Base-by-base conservation (phyloP, 2,888 invertebrate species). In the Leptothorax acervorum region DNA sequence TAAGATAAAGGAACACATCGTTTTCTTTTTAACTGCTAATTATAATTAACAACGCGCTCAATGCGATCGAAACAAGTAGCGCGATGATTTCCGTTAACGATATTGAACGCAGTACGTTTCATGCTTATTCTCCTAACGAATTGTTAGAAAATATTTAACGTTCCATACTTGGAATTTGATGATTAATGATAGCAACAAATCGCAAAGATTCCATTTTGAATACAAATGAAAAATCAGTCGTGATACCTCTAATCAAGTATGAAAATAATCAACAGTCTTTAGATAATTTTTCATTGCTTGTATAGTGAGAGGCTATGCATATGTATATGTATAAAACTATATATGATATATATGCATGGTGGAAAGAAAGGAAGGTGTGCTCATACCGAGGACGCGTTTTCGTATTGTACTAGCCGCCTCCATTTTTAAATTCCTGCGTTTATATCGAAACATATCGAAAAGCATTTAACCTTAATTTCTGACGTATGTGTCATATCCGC, bases 1-100 rank as follows among this genome's bases (percentile, higher is more conserved):
- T 89, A 86, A 68, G 83, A 87, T 84, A 85, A 89, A 89, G 79
- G 65, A 85, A 76, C 73, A 68, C 68, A 68, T 45, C 18, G 6
- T 65, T 63, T 51, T 68, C 39, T 45, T 48, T 60, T 71, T 62
- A 81, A 76, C 39, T 28, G 39, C 60, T 73, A 81, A 81, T 62
- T 68, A 42, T 42, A 55, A 78, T 35, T 78, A 76, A 78, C 42
- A 76, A 76, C 42, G 28, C 66, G 42, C 39, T 76, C 23, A 35
- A 53, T 39, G 23, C 12, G 4, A 63, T 28, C 35, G 48, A 51
- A 60, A 60, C 39, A 55, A 51, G 12, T 71, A 3, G 3, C 45
- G 57, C 23, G 70, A 60, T 71, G 48, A 65, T 85, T 68, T 85
- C 23, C 82, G 78, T 76, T 39, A 68, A 68, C 62, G 68, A 65